Evolutionary conservation across 2,113 vertebrate genomes (phyloP).

Genomic region (Ochotona curzoniae): DNA sequence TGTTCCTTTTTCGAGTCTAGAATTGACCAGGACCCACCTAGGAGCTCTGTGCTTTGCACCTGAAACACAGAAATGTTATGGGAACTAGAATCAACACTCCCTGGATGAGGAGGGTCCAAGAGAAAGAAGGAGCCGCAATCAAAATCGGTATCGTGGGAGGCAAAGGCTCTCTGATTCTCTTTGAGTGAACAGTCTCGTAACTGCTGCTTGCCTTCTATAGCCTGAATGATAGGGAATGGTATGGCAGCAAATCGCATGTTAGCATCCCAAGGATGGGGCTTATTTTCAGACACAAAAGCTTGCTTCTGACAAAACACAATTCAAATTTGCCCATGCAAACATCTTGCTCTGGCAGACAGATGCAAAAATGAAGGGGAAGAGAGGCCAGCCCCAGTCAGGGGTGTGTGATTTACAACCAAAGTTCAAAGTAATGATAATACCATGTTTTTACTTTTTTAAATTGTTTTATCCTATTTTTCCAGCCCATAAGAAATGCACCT

Average conservation of each 20-base stretch:
- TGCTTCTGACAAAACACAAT: not conserved
- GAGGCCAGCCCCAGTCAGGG: conserved; percentile 42
- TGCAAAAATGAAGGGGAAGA: not conserved
- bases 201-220: not conserved
- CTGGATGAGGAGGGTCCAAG: not conserved
- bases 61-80: not conserved
- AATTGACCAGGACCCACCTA: no score
- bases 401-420: conserved; percentile 77
- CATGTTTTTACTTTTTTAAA: conserved; percentile 84
- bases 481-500: conserved; percentile 82
- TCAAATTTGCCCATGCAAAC: conserved; percentile 28
- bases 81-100: rapidly evolving
- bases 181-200: not conserved
- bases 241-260: not conserved
- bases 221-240: not conserved
- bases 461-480: conserved; percentile 82
- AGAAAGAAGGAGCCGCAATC: not conserved
- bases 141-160: not conserved
- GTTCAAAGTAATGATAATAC: conserved; percentile 82
- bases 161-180: not conserved
- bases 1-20: not conserved
- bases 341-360: not conserved
- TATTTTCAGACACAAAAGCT: not conserved
- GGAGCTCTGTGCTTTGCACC: not conserved
- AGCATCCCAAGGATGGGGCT: not conserved